Evolutionary conservation across 2,797 vertebrate species (phyloP).

Genomic region (Ptychadena robeensis): DNA sequence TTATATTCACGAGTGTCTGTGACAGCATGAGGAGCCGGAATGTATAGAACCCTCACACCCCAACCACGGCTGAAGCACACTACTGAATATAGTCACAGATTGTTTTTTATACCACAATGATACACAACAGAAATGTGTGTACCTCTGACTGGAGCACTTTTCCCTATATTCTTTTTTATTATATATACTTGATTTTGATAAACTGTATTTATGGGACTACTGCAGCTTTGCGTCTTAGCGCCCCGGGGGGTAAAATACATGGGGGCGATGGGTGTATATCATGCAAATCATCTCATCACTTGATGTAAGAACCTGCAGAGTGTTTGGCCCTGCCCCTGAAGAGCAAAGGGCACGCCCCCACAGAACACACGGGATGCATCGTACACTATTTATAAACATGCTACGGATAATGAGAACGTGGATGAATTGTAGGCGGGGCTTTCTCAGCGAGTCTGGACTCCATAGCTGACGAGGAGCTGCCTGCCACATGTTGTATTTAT

Average conservation of each 20-base stretch:
- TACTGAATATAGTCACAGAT: background rate
- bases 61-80: constrained; percentile 9
- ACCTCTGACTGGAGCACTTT: constrained; percentile 3
- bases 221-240: background rate
- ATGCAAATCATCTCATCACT: constrained; percentile 1
- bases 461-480: constrained; percentile 32
- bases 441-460: constrained; percentile 58
- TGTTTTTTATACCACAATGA: background rate
- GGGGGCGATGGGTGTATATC: background rate
- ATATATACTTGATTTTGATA: constrained; percentile 22
- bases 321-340: constrained; percentile 20
- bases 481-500: constrained; percentile 61
- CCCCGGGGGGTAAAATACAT: background rate
- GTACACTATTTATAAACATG: constrained; percentile 56
- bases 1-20: too few relatives aligned
- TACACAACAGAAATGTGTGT: background rate
- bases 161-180: background rate
- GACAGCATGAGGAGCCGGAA: too few relatives aligned
- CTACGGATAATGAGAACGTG: constrained; percentile 37
- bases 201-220: background rate
- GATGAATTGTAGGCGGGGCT: constrained; percentile 18
- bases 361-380: constrained; percentile 24
- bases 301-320: background rate
- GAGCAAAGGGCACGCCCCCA: constrained; percentile 10
- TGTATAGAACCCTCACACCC: background rate